Evolutionary conservation across 2,888 invertebrate genomes (phyloP).

Genomic region (Embidobia sp.): DNA sequence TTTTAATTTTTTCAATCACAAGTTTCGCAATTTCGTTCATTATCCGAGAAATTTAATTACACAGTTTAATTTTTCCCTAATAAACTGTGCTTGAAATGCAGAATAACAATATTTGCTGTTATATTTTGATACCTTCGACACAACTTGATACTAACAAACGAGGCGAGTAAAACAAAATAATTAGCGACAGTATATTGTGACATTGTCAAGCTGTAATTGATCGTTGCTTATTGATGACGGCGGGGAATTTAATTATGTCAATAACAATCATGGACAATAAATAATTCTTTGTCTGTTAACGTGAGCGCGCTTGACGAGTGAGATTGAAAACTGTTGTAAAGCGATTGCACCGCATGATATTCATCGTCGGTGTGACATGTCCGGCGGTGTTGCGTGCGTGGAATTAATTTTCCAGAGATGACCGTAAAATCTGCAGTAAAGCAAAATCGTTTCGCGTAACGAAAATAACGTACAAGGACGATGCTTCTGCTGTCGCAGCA

Average conservation of each 20-base stretch:
- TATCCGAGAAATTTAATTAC: no score
- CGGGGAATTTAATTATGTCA: slow-evolving; percentile 47
- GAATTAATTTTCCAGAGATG: slow-evolving; percentile 69
- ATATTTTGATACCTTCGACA: not conserved
- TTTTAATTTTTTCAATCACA: no score
- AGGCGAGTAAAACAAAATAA: slow-evolving; percentile 8
- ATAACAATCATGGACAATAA: slow-evolving; percentile 46
- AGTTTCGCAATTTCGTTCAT: no score
- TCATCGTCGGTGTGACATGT: slow-evolving; percentile 53
- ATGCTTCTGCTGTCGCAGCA: slow-evolving; percentile 36
- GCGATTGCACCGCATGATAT: slow-evolving; percentile 55
- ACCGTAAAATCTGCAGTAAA: slow-evolving; percentile 69
- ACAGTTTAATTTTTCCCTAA: no score
- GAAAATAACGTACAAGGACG: slow-evolving; percentile 54
- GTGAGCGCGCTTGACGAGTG: slow-evolving; percentile 31
- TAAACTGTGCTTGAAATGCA: no score
- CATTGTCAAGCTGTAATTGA: slow-evolving; percentile 38
- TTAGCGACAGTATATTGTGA: slow-evolving; percentile 13
- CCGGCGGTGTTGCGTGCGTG: slow-evolving; percentile 38
- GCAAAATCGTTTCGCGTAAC: slow-evolving; percentile 62
- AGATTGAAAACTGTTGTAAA: slow-evolving; percentile 63
- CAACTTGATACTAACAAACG: slow-evolving; percentile 6
- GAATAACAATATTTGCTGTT: no score
- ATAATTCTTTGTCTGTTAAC: slow-evolving; percentile 44
- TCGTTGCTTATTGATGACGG: slow-evolving; percentile 19